Evolutionary conservation across 35 echinoderm and acorn worm species (phyloP).

Genomic region (Ophiothrix spiculata): DNA sequence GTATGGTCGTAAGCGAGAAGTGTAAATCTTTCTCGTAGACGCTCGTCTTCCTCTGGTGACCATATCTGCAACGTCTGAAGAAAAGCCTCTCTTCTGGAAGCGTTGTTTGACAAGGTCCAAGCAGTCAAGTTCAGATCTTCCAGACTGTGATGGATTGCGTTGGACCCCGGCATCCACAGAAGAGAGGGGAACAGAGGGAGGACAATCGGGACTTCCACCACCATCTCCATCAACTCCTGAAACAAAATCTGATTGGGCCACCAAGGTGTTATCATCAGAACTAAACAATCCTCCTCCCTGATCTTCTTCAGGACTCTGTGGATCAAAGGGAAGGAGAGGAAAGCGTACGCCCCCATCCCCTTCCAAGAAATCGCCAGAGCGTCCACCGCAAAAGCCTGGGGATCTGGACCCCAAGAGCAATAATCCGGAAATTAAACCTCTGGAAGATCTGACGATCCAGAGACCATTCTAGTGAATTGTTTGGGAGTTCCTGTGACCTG

Average conservation of each 20-base stretch:
- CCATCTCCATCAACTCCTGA: background rate
- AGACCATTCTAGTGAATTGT: no score
- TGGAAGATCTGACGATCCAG: no score
- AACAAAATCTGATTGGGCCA: background rate
- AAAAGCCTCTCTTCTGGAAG: conserved; percentile 1
- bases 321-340: background rate
- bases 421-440: no score
- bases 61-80: conserved; percentile 15
- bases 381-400: no score
- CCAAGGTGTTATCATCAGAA: background rate
- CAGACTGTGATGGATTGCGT: background rate
- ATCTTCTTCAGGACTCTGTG: background rate
- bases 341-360: background rate
- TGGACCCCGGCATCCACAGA: background rate
- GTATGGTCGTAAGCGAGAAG: conserved; percentile 25
- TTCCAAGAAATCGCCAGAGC: no score
- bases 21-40: conserved; percentile 26
- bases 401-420: no score
- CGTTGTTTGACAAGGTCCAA: background rate
- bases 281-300: background rate
- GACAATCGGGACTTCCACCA: background rate
- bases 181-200: background rate
- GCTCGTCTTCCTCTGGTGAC: background rate
- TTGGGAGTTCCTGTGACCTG: no score
- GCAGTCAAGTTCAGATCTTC: background rate